Evolutionary conservation across 1,140 invertebrate species (phyloP), one percentile per base, ranked within the genome.

Genomic region (Diuraphis noxia): DNA sequence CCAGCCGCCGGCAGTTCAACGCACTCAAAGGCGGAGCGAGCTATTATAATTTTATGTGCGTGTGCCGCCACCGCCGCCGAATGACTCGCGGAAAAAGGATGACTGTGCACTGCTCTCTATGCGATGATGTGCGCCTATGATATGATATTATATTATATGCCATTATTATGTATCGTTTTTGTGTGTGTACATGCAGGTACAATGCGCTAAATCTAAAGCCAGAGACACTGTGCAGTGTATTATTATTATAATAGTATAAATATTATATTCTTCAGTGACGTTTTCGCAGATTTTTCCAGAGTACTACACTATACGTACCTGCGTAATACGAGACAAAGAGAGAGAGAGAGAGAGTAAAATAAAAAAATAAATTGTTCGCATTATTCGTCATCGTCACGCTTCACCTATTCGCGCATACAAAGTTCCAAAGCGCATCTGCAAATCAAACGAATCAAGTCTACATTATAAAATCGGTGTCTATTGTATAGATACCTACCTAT

Each of bases 71-170:
- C 23, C 81, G 40, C 40, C 84, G 34, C 21, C 43, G 84, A 52
- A 86, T 86, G 85, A 86, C 85, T 86, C n/a, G 85, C 85, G 85
- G 85, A 86, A 86, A 86, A 86, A 86, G 46, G 85, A 86, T 52
- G 85, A 49, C 43, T 85, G 34, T 23, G 40, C 56, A 72, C 56
- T 63, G 56, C 30, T 63, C 8, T 56, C 23, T 40, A 38, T 38
- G 79, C 79, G 81, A n/a, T n/a, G n/a, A n/a, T n/a, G n/a, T n/a
- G n/a, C 41, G 38, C 56, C 30, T 72, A n/a, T n/a, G 25, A 56
- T 56, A 72, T n/a, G 56, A n/a, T 72, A 72, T 72, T n/a, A 72
- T 72, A 72, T 10, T 72, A n/a, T n/a, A n/a, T n/a, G n/a, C n/a
- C n/a, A n/a, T 72, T 49, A 72, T 72, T 56, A 30, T 56, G 52